A percentile compares a stretch with the other conserved stretches of the same genome.
These are phyloP conservation scores for Connochaetes taurinus DNA, from an alignment of 2,113 vertebrate species.

Conservation along the genomic window DNA sequence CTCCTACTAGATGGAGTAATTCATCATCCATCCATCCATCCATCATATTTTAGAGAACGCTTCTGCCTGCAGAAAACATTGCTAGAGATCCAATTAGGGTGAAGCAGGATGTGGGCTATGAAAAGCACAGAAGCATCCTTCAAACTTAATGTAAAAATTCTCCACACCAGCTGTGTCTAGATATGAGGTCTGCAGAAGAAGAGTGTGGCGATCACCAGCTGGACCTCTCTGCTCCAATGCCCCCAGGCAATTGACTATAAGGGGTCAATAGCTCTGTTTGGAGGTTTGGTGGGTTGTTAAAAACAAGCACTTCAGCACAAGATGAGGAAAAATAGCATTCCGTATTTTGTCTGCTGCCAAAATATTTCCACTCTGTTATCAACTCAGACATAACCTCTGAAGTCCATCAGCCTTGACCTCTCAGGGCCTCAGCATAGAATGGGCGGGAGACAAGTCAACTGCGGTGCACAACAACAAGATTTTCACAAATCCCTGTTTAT, in stretches of 20 bases:
- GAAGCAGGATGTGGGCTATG: neutral
- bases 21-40: neutral
- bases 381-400: neutral
- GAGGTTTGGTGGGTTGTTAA: neutral
- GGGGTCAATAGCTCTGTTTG: neutral
- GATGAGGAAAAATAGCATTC: neutral
- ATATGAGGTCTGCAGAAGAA: neutral
- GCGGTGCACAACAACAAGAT: accelerated
- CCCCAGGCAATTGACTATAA: no score
- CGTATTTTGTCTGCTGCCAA: neutral
- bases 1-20: neutral
- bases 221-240: neutral
- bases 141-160: neutral
- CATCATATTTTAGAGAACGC: neutral
- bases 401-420: neutral
- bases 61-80: slow-evolving; percentile 7
- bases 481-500: no score
- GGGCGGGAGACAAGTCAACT: neutral
- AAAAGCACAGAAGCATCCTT: neutral
- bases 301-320: neutral
- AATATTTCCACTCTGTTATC: neutral
- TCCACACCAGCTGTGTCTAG: neutral
- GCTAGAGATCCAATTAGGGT: neutral
- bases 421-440: neutral
- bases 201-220: neutral